Percentiles rank a stretch among this genome's conserved stretches.
Conservation (phyloP, 2,797 vertebrate species). For the Melanotaenia trifasciata region DNA sequence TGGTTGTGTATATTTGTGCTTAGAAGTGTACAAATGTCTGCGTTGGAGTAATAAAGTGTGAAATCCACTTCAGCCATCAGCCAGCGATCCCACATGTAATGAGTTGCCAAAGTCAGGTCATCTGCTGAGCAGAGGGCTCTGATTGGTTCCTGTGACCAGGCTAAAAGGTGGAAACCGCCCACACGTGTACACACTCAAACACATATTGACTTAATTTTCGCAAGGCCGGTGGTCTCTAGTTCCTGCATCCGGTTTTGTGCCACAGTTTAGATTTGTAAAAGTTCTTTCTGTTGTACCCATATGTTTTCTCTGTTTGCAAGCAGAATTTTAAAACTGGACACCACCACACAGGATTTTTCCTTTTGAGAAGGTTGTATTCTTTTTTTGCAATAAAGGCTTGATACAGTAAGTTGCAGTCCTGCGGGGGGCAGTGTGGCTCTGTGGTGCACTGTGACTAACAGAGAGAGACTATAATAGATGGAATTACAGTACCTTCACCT, state of each 20-base stretch:
- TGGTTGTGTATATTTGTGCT: slow-evolving; percentile 37
- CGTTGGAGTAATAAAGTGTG: slow-evolving; percentile 12
- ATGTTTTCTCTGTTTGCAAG: neutral
- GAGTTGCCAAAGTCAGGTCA: slow-evolving; percentile 46
- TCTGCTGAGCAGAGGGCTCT: slow-evolving; percentile 12
- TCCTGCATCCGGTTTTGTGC: neutral
- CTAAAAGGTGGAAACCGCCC: slow-evolving; percentile 14
- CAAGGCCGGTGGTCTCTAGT: neutral
- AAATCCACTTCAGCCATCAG: slow-evolving; percentile 46
- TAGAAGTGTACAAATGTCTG: slow-evolving; percentile 4
- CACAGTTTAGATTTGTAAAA: slow-evolving; percentile 14
- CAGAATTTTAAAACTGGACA: slow-evolving; percentile 3
- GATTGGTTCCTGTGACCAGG: slow-evolving; percentile 49
- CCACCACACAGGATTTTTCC: neutral
- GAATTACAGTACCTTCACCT: slow-evolving; percentile 17
- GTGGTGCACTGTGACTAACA: slow-evolving; percentile 31
- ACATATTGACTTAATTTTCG: slow-evolving; percentile 5
- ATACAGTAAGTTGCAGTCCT: slow-evolving; percentile 45
- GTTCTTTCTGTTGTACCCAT: no score
- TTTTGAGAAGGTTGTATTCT: neutral
- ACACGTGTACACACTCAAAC: slow-evolving; percentile 8
- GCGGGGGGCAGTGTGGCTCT: slow-evolving; percentile 77
- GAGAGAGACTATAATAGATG: slow-evolving; percentile 18
- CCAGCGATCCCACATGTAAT: slow-evolving; percentile 30
- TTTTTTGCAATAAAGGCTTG: neutral